A percentile compares a stretch with the other conserved stretches of the same genome.
phyloP scores from a whole-genome alignment of 2,113 vertebrate species.

The Osmerus eperlanus region DNA sequence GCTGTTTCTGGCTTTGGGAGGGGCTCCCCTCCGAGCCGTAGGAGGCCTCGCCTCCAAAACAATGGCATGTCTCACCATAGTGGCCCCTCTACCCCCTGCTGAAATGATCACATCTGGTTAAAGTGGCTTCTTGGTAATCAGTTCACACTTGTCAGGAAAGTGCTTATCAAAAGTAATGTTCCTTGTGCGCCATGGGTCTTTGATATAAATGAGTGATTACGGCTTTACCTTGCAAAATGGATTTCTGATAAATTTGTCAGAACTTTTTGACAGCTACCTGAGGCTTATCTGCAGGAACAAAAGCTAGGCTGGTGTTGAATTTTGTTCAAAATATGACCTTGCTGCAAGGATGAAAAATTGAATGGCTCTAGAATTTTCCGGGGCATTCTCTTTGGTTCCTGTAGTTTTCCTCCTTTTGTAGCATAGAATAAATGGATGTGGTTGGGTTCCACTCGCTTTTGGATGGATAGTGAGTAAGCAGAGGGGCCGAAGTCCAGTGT shows the following conservation, averaged over 20 bases:
- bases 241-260: no score
- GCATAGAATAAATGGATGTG: conserved; percentile 57
- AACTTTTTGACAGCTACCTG: no score
- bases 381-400: background rate
- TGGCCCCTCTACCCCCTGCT: background rate
- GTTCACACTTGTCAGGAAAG: background rate
- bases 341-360: conserved; percentile 1
- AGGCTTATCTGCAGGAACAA: no score
- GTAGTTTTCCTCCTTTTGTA: conserved; percentile 41
- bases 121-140: background rate
- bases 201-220: background rate
- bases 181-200: background rate
- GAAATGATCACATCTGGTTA: conserved; percentile 3
- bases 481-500: conserved; percentile 65
- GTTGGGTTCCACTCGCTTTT: conserved; percentile 42
- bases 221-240: no score
- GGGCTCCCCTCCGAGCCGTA: conserved; percentile 18
- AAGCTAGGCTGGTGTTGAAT: background rate
- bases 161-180: background rate
- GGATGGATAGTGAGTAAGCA: conserved; percentile 68
- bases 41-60: conserved; percentile 16
- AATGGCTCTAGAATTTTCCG: background rate
- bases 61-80: conserved; percentile 2
- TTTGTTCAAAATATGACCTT: background rate
- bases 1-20: conserved; percentile 35